Conservation (phyloP, 2,113 vertebrate species). For the Boleophthalmus pectinirostris region DNA sequence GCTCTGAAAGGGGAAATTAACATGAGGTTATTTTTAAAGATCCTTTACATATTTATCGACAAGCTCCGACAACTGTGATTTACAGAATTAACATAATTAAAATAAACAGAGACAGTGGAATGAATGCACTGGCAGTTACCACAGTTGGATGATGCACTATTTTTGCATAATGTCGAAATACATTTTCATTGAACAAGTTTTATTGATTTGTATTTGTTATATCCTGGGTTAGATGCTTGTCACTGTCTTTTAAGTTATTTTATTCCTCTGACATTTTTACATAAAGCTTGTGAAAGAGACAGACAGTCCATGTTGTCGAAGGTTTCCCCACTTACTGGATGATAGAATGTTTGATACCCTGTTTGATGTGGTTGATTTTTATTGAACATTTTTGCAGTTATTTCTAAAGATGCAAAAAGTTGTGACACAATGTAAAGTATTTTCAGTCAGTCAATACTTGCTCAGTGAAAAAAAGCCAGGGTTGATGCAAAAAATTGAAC, state of each 20-base stretch:
- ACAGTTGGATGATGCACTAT: not conserved
- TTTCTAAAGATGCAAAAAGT: not conserved
- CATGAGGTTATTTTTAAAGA: constrained; percentile 20
- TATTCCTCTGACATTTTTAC: not conserved
- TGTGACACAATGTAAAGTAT: not conserved
- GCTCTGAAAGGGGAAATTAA: not conserved
- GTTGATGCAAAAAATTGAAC: not conserved
- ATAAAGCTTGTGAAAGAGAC: not conserved
- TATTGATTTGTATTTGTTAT: no score
- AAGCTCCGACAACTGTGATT: not conserved
- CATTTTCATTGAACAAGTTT: not conserved
- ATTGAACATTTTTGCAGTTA: not conserved
- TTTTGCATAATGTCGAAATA: not conserved
- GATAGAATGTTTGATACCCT: not conserved
- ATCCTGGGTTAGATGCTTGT: not conserved
- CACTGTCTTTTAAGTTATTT: not conserved
- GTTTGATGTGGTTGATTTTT: not conserved
- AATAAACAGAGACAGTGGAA: constrained; percentile 33
- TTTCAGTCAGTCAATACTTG: not conserved
- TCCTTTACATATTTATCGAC: constrained; percentile 11
- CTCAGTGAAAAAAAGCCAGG: constrained; percentile 9
- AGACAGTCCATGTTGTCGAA: no score
- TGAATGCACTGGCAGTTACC: constrained; percentile 14
- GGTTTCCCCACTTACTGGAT: not conserved
- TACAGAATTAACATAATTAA: constrained; percentile 37